Conservation (phyloP, 2,888 invertebrate species). For the Macaria notata region DNA sequence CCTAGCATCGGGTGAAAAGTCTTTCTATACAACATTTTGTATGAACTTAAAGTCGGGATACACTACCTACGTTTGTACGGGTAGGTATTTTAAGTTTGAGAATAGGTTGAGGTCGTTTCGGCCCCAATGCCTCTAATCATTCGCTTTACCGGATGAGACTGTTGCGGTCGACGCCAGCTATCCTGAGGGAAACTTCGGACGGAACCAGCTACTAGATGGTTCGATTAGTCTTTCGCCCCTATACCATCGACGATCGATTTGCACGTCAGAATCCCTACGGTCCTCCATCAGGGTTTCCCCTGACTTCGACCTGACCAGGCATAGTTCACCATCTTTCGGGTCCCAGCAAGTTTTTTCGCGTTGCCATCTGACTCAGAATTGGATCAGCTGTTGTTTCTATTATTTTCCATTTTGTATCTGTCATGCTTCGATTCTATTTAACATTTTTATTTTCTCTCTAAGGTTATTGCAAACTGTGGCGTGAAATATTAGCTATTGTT, state of each 20-base stretch:
- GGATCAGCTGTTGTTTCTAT: conserved; percentile 7
- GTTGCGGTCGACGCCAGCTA: conserved; percentile 80
- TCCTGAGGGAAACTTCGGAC: conserved; percentile 89
- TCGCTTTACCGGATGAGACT: too few relatives aligned
- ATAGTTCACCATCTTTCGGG: conserved; percentile 90
- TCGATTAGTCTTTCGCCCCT: conserved; percentile 88
- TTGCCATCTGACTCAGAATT: conserved; percentile 6
- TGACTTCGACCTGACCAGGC: conserved; percentile 87
- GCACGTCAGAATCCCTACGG: conserved; percentile 89
- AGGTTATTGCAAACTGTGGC: too few relatives aligned
- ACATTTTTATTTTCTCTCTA: too few relatives aligned
- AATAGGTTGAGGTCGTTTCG: too few relatives aligned
- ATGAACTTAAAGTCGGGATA: too few relatives aligned
- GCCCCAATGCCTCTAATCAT: too few relatives aligned
- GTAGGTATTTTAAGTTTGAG: conserved; percentile 86
- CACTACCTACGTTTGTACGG: too few relatives aligned
- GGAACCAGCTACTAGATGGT: conserved; percentile 91
- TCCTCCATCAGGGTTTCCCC: conserved; percentile 87
- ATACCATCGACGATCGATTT: conserved; percentile 90
- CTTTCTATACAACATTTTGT: too few relatives aligned
- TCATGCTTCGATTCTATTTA: too few relatives aligned
- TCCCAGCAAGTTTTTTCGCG: conserved; percentile 74
- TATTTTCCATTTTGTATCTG: neutral
- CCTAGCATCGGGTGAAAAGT: too few relatives aligned
- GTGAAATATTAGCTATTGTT: too few relatives aligned